Evolutionary conservation across 2,797 vertebrate genomes (phyloP).

Genomic region (Remorina albescens): DNA sequence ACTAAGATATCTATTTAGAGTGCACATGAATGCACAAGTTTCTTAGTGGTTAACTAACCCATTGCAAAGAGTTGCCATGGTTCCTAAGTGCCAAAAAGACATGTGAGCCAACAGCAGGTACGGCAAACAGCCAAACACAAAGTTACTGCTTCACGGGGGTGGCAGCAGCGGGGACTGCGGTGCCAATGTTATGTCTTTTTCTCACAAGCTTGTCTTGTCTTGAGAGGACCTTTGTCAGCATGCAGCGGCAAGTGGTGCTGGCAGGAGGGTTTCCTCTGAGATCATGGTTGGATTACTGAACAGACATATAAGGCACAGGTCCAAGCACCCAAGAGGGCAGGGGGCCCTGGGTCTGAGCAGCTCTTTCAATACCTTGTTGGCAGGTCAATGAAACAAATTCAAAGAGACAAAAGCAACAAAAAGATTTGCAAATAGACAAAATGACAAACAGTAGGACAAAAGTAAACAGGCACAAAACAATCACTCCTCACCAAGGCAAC

Average conservation of each 20-base stretch:
- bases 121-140: neutral
- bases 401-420: neutral
- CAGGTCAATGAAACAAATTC: neutral
- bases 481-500: neutral
- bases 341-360: neutral
- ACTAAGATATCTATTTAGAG: neutral
- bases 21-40: neutral
- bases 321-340: neutral
- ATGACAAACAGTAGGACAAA: too few species aligned
- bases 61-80: neutral
- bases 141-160: neutral
- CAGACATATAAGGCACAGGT: neutral
- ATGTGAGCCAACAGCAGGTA: constrained; percentile 2
- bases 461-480: neutral
- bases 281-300: neutral
- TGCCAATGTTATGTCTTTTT: neutral
- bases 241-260: neutral
- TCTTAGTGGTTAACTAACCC: neutral
- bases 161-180: neutral
- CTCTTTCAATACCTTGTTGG: neutral
- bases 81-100: constrained; percentile 3
- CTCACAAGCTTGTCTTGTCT: neutral
- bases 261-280: neutral
- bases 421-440: neutral
- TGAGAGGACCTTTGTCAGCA: neutral